These are phyloP conservation scores for Calliphora vomitoria DNA, from an alignment of 2,888 invertebrate genomes.

Conservation along the genomic window DNA sequence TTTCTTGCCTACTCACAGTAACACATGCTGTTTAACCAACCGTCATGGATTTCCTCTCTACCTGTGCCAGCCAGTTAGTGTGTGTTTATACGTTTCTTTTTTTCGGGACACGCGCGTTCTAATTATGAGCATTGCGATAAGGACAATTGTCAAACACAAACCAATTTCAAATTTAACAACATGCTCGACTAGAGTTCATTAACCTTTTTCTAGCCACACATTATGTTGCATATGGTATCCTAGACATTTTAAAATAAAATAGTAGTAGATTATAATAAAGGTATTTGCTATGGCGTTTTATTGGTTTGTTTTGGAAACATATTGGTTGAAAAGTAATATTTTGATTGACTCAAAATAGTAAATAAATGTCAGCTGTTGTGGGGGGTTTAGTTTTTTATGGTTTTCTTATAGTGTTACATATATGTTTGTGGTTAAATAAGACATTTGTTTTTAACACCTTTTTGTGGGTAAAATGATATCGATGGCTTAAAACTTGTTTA, in stretches of 20 bases:
- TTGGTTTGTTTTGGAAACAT: not conserved
- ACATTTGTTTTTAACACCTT: not conserved
- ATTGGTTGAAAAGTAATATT: too few species aligned
- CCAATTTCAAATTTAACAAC: not conserved
- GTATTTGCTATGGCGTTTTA: not conserved
- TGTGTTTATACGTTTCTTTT: not conserved
- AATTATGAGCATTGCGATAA: not conserved
- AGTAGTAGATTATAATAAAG: not conserved
- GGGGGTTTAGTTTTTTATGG: not conserved
- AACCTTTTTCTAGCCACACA: not conserved
- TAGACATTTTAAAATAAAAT: not conserved
- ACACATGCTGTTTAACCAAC: too few species aligned
- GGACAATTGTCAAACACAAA: not conserved
- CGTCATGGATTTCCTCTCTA: too few species aligned
- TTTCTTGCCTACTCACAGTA: too few species aligned
- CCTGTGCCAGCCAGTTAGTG: not conserved
- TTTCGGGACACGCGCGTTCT: not conserved
- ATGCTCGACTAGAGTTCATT: not conserved
- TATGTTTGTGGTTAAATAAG: conserved; percentile 5
- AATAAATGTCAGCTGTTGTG: not conserved
- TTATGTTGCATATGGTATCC: not conserved
- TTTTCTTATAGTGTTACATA: not conserved
- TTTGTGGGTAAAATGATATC: too few species aligned
- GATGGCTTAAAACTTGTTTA: too few species aligned
- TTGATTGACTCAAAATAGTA: too few species aligned